phyloP scores from a whole-genome alignment of 2,113 vertebrate species.

The Lepus timidus region DNA sequence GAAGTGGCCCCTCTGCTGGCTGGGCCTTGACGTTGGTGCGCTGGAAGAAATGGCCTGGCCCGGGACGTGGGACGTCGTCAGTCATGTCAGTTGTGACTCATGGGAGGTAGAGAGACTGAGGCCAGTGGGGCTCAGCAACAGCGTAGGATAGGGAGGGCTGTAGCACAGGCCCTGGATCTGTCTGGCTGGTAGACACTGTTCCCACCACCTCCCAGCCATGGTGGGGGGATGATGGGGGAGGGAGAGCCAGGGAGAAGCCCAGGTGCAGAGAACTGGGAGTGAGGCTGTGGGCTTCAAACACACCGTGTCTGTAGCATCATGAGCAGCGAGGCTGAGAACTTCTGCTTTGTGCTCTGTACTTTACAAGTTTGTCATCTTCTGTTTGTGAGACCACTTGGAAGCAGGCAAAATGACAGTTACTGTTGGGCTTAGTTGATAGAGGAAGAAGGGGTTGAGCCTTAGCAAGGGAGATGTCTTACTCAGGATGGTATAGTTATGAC shows the following conservation, averaged over 20 bases:
- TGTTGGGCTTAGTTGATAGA: slow-evolving; percentile 46
- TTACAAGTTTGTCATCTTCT: slow-evolving; percentile 15
- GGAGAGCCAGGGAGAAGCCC: neutral
- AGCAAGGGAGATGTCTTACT: slow-evolving; percentile 24
- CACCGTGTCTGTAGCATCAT: fast-evolving
- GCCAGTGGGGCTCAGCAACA: neutral
- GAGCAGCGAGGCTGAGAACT: neutral
- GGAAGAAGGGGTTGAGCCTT: neutral
- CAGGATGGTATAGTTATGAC: slow-evolving; percentile 19
- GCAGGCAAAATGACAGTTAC: neutral
- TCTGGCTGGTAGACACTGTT: neutral
- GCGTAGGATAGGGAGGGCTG: neutral
- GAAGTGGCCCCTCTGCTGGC: neutral
- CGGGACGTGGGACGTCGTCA: neutral
- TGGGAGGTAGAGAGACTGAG: neutral
- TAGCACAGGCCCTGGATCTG: neutral
- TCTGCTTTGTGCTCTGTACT: neutral
- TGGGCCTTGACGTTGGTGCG: neutral
- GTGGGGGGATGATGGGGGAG: neutral
- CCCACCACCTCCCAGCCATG: fast-evolving
- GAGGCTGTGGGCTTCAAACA: neutral
- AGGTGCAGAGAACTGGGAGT: neutral
- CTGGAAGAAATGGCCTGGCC: neutral
- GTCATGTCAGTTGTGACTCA: neutral
- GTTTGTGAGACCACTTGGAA: slow-evolving; percentile 45